A percentile compares a stretch with the other conserved stretches of the same genome.
Conservation (phyloP, 2,888 invertebrate genomes). For the Patella ulyssiponensis region DNA sequence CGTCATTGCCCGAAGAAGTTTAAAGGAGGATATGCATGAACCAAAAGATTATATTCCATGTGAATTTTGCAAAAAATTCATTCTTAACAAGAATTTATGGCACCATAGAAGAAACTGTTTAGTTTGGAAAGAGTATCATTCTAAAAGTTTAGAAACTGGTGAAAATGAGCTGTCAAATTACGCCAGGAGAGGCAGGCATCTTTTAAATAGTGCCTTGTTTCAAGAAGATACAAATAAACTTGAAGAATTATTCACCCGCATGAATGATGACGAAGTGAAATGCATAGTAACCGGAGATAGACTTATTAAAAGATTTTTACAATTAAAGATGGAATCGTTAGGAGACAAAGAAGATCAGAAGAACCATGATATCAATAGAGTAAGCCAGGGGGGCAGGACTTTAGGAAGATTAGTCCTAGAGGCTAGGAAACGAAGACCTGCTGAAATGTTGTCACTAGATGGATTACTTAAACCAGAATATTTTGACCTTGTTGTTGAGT, state of each 20-base stretch:
- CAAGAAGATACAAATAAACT: neutral
- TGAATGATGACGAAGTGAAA: constrained; percentile 6
- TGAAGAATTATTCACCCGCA: neutral
- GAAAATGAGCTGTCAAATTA: constrained; percentile 1
- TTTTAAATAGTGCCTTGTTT: constrained; percentile 3
- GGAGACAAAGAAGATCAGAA: constrained; percentile 4
- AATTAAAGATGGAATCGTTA: constrained; percentile 2
- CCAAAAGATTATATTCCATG: neutral
- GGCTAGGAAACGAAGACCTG: constrained; percentile 1
- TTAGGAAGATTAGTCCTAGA: constrained; percentile 3
- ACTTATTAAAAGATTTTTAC: neutral
- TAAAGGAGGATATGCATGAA: constrained; percentile 3
- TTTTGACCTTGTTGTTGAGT: constrained; percentile 6
- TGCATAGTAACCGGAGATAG: neutral
- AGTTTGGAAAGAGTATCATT: constrained; percentile 6
- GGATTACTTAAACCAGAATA: neutral
- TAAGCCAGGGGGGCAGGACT: neutral
- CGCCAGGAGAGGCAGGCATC: constrained; percentile 3
- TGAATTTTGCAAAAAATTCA: neutral
- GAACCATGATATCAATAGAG: constrained; percentile 1
- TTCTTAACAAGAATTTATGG: neutral
- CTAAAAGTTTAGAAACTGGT: neutral
- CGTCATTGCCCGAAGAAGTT: constrained; percentile 12
- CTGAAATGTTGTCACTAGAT: neutral
- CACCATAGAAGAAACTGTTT: neutral